Percentiles rank a stretch among this genome's conserved stretches.
Evolutionary conservation across 2,113 vertebrate species (phyloP).

Genomic region (Centrocercus urophasianus): DNA sequence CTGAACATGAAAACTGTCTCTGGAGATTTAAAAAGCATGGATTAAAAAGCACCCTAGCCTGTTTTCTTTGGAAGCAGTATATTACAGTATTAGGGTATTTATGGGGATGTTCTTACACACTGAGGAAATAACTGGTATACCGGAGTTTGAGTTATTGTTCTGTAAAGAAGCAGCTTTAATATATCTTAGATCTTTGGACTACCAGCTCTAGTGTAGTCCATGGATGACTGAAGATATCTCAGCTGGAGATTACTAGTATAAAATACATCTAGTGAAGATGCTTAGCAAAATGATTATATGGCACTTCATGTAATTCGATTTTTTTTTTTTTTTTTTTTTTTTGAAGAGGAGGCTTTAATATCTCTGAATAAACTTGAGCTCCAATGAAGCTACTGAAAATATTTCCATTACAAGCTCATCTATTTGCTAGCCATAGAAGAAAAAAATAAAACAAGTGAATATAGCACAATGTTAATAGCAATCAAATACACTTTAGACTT

Average conservation of each 20-base stretch:
- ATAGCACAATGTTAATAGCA: neutral
- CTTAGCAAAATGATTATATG: neutral
- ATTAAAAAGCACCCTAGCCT: neutral
- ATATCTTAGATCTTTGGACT: neutral
- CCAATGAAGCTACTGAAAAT: neutral
- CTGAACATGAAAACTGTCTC: neutral
- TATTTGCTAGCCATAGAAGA: neutral
- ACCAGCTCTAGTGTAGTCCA: neutral
- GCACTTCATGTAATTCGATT: neutral
- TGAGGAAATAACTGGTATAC: neutral
- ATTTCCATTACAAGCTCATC: neutral
- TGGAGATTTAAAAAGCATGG: neutral
- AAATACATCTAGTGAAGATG: rapidly evolving
- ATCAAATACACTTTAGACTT: neutral
- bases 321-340: slow-evolving; percentile 8
- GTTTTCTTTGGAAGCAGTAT: neutral
- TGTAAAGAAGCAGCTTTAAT: neutral
- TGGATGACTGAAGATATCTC: neutral
- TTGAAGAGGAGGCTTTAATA: neutral
- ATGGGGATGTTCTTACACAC: neutral
- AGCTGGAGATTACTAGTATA: neutral
- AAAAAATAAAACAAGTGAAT: neutral
- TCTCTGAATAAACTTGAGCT: neutral
- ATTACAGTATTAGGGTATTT: neutral
- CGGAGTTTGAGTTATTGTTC: neutral